A percentile compares a stretch with the other conserved stretches of the same genome.
phyloP scores from a whole-genome alignment of 2,888 invertebrate species.

The Molorchus minor region DNA sequence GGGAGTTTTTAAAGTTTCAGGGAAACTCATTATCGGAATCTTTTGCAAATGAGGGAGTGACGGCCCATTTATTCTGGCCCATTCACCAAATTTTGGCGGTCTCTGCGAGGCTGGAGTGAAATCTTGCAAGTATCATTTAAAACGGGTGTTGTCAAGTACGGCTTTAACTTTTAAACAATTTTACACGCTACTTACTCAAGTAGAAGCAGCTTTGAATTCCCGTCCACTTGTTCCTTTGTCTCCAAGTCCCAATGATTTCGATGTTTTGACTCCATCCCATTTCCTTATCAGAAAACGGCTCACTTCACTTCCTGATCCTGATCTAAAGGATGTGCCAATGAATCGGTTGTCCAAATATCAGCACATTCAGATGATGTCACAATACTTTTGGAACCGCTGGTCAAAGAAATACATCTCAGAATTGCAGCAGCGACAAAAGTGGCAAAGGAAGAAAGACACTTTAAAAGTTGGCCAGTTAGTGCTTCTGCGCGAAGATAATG shows the following conservation, averaged over 20 bases:
- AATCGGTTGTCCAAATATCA: constrained; percentile 21
- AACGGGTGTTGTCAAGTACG: constrained; percentile 34
- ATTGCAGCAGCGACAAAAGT: constrained; percentile 33
- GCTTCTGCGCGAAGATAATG: constrained; percentile 4
- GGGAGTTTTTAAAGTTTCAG: constrained; percentile 3
- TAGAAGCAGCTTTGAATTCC: constrained; percentile 47
- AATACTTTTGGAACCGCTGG: constrained; percentile 39
- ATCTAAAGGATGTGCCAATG: constrained; percentile 2
- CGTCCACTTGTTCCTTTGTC: constrained; percentile 39
- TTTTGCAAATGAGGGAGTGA: constrained; percentile 3
- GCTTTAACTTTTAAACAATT: constrained; percentile 45
- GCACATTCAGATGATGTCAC: constrained; percentile 26
- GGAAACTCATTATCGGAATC: not conserved
- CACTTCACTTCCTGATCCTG: constrained; percentile 15
- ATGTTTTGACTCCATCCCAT: constrained; percentile 31
- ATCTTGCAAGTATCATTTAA: constrained; percentile 16
- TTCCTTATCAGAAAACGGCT: constrained; percentile 26
- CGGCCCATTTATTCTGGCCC: constrained; percentile 29
- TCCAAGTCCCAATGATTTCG: constrained; percentile 28
- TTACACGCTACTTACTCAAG: constrained; percentile 39
- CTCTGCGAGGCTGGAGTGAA: constrained; percentile 31
- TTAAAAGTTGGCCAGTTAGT: constrained; percentile 5
- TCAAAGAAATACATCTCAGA: constrained; percentile 28
- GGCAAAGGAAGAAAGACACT: constrained; percentile 9
- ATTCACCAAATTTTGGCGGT: constrained; percentile 34